phyloP scores from a whole-genome alignment of 2,797 vertebrate species.

The Novumbra hubbsi region DNA sequence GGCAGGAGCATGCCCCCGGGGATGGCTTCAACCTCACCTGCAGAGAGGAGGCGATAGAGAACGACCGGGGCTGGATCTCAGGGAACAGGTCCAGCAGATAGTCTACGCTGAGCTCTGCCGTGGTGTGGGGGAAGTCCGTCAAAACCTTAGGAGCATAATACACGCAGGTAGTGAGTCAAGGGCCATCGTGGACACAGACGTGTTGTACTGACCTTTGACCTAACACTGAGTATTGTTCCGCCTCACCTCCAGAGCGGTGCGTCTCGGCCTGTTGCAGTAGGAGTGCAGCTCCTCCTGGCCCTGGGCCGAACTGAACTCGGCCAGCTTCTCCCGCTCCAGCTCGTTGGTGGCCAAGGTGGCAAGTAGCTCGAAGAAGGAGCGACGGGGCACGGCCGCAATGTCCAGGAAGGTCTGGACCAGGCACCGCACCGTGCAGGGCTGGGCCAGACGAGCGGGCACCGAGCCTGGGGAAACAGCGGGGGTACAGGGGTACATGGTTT shows the following conservation, averaged over 20 bases:
- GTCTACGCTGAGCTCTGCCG: slow-evolving; percentile 72
- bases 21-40: slow-evolving; percentile 69
- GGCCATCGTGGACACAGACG: not conserved
- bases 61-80: slow-evolving; percentile 86
- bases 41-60: slow-evolving; percentile 91
- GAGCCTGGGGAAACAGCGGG: slow-evolving; percentile 12
- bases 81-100: slow-evolving; percentile 91
- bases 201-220: not conserved
- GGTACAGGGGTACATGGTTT: not conserved
- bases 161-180: not conserved
- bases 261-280: slow-evolving; percentile 87
- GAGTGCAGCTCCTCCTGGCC: slow-evolving; percentile 86
- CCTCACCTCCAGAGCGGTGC: slow-evolving; percentile 86
- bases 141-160: slow-evolving; percentile 72
- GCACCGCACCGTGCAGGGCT: slow-evolving; percentile 78
- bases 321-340: slow-evolving; percentile 86
- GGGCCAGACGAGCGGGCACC: slow-evolving; percentile 75
- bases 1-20: not conserved
- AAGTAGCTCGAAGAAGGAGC: slow-evolving; percentile 91
- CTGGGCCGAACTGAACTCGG: slow-evolving; percentile 81
- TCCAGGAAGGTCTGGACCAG: slow-evolving; percentile 85
- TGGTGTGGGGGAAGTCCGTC: slow-evolving; percentile 86
- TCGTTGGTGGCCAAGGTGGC: slow-evolving; percentile 73
- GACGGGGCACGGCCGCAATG: slow-evolving; percentile 83
- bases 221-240: not conserved